Evolutionary conservation across 2,113 vertebrate species (phyloP).

Genomic region (Menura novaehollandiae): DNA sequence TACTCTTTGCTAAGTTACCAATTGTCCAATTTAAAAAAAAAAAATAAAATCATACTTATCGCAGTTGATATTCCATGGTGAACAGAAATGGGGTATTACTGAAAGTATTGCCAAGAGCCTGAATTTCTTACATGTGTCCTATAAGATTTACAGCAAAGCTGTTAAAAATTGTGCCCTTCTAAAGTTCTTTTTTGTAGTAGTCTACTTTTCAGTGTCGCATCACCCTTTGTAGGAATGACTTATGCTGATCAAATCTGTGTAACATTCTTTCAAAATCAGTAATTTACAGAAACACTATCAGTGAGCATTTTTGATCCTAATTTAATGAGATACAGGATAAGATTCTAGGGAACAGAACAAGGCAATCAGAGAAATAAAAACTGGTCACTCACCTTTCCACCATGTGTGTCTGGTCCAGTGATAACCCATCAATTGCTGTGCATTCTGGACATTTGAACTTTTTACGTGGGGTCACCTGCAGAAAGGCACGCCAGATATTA

Average conservation of each 20-base stretch:
- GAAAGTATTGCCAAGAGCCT: background rate
- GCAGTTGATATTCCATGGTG: background rate
- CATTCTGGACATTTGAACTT: conserved; percentile 99
- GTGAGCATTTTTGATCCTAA: background rate
- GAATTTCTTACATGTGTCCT: background rate
- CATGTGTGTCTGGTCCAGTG: conserved; percentile 98
- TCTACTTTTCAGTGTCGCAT: background rate
- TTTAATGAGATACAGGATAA: background rate
- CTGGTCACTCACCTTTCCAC: conserved; percentile 83
- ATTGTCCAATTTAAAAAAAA: background rate
- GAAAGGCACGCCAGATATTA: conserved; percentile 29
- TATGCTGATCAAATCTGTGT: background rate
- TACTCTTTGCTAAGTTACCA: background rate
- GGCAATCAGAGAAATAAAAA: background rate
- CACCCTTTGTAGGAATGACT: background rate
- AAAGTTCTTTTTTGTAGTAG: background rate
- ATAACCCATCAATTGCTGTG: conserved; percentile 96
- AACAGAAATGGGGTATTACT: background rate
- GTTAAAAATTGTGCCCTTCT: background rate
- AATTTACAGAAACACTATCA: background rate
- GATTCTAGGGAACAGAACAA: conserved; percentile 15
- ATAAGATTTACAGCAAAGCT: background rate
- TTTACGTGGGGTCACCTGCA: conserved; percentile 95
- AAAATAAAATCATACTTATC: background rate
- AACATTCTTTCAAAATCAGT: background rate